Evolutionary conservation across 92 coral and sea anemone genomes (phyloP).

Genomic region (Desmophyllum pertusum): DNA sequence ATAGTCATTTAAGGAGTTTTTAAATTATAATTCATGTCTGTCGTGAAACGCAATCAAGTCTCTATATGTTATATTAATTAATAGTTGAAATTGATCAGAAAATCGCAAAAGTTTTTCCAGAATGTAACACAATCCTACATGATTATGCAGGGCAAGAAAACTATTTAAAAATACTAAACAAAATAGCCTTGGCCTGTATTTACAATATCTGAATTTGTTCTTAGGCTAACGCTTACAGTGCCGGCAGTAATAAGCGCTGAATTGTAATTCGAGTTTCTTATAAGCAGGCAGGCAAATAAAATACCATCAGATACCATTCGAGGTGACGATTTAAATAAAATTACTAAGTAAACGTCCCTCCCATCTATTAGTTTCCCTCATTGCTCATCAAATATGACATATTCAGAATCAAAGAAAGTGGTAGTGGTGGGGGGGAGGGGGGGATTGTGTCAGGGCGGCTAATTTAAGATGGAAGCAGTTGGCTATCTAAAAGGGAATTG

Average conservation of each 20-base stretch:
- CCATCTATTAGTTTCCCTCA: not conserved
- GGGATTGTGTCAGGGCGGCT: not conserved
- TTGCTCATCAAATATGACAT: not conserved
- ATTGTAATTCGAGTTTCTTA: not conserved
- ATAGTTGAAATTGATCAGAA: not conserved
- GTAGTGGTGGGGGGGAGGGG: not conserved
- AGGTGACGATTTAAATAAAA: not conserved
- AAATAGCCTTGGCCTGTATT: not conserved
- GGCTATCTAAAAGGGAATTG: not conserved
- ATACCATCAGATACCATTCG: not conserved
- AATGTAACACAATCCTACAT: not conserved
- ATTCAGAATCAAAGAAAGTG: not conserved
- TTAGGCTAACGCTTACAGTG: not conserved
- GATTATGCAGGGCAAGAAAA: not conserved
- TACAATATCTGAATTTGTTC: not conserved
- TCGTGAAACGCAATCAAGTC: not conserved
- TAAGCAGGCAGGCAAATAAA: not conserved
- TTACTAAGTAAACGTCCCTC: not conserved
- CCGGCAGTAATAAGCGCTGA: not conserved
- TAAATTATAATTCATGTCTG: conserved; percentile 1
- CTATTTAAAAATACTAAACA: conserved; percentile 1
- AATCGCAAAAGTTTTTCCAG: not conserved
- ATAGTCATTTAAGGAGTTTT: not conserved
- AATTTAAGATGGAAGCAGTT: not conserved
- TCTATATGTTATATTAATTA: not conserved